Conservation (phyloP, 2,888 invertebrate genomes). For the Gymnoscelis rufifasciata region DNA sequence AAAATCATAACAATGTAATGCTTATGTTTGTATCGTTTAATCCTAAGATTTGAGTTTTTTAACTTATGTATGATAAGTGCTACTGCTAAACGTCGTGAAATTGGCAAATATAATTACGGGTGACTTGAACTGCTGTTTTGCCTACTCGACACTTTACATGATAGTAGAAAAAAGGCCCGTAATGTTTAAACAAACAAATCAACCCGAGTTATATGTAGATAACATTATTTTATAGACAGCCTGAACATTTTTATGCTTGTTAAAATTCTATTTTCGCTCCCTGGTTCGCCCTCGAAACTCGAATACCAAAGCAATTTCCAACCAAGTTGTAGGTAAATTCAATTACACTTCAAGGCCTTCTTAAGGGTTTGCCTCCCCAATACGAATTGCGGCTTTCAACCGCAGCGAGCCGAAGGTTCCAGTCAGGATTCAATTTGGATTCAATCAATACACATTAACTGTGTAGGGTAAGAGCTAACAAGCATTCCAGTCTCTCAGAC, state of each 20-base stretch:
- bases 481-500: not conserved
- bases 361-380: constrained; percentile 40
- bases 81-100: too few relatives aligned
- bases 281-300: constrained; percentile 13
- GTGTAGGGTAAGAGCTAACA: constrained; percentile 5
- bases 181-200: too few relatives aligned
- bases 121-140: too few relatives aligned
- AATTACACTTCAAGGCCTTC: constrained; percentile 38
- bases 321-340: constrained; percentile 49
- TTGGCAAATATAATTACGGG: too few relatives aligned
- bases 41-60: too few relatives aligned
- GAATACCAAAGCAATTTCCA: constrained; percentile 28
- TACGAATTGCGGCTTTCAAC: constrained; percentile 27
- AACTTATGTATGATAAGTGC: too few relatives aligned
- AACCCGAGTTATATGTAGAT: too few relatives aligned
- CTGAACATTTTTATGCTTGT: not conserved
- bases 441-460: constrained; percentile 30
- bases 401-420: constrained; percentile 25
- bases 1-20: too few relatives aligned
- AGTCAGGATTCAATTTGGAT: constrained; percentile 30
- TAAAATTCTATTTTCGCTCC: not conserved
- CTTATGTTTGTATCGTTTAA: too few relatives aligned
- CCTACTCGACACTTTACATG: too few relatives aligned
- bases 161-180: too few relatives aligned
- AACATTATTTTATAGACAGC: too few relatives aligned